These are phyloP conservation scores for Nymphalis c-album DNA, from an alignment of 2,888 invertebrate species.

Conservation along the genomic window DNA sequence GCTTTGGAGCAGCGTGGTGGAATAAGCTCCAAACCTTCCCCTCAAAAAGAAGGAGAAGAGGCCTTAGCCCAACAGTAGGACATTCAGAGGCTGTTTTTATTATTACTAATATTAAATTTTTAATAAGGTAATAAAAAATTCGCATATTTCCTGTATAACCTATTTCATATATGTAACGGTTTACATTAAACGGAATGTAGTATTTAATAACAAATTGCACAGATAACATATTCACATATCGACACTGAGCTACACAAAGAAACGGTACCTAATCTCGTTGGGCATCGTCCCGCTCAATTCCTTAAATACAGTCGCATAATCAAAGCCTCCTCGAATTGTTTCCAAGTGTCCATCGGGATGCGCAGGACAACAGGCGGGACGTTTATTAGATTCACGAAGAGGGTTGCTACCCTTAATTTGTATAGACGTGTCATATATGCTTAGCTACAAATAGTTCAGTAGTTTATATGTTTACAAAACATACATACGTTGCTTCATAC, in stretches of 20 bases:
- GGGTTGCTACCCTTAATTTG: slow-evolving; percentile 28
- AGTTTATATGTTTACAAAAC: background rate
- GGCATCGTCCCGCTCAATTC: slow-evolving; percentile 15
- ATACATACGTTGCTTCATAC: background rate
- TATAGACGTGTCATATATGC: slow-evolving; percentile 6
- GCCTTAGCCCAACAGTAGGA: no score
- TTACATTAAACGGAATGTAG: no score
- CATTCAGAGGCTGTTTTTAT: no score
- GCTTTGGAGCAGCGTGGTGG: no score
- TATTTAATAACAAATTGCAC: no score
- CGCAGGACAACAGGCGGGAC: slow-evolving; percentile 45
- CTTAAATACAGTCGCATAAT: slow-evolving; percentile 44
- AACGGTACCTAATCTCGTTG: background rate
- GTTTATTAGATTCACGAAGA: slow-evolving; percentile 71
- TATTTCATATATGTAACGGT: no score
- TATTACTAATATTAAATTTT: no score
- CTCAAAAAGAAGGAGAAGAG: no score
- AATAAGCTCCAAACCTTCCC: no score
- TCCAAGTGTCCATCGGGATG: slow-evolving; percentile 56
- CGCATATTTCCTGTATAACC: no score
- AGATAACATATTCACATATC: background rate
- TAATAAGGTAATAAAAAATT: no score
- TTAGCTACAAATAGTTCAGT: slow-evolving; percentile 1
- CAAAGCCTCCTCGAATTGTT: slow-evolving; percentile 64
- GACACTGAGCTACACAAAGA: background rate